Base-by-base conservation (phyloP, 2,797 vertebrate genomes). In the Miichthys miiuy region DNA sequence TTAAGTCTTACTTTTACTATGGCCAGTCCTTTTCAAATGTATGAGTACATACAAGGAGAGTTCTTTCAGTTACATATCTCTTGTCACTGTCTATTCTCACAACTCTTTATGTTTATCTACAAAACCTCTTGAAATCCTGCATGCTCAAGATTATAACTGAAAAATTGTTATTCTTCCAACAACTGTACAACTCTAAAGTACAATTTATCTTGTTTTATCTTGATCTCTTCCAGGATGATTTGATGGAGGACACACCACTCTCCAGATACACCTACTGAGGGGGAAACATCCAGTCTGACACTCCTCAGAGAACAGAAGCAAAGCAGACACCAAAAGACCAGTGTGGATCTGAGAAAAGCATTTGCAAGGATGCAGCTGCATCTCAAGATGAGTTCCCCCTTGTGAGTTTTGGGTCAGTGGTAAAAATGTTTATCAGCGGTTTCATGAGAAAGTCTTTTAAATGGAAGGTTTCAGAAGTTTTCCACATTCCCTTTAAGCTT, bases 211-310 rank as follows among this genome's bases (percentile, higher is more conserved):
- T 66, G 48, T 61, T 41, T 56, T 11, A 9, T 62, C 34, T 2
- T 66, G 8, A 16, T 66, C 21, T 57, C 60, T 30, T 91, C 61
- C 85, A 97, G 96, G 96, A 97, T 81, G 96, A 97, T 85, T 92
- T 97, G 95, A 96, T 97, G 96, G 96, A 97, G 87, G 96, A 97
- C 91, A 96, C 96, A 0, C 96, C 96, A 2, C 95, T 97, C 82
- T 97, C 96, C 82, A 95, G 95, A 87, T 97, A 95, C 92, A 93
- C 90, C 87, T 96, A 96, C 91, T 97, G 95, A 96, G 50, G 70
- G 58, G 70, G 58, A 85, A 48, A 67, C 34, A 27, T 60, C 25
- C 4, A n/a, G 20, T 66, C 47, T 1, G 0, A 64, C 77, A 56
- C 25, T 68, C 60, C 52, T 69, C 55, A 77, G 72, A 74, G 62